These are phyloP conservation scores for Drosophila mettleri DNA, from an alignment of 2,888 invertebrate species.

Conservation along the genomic window DNA sequence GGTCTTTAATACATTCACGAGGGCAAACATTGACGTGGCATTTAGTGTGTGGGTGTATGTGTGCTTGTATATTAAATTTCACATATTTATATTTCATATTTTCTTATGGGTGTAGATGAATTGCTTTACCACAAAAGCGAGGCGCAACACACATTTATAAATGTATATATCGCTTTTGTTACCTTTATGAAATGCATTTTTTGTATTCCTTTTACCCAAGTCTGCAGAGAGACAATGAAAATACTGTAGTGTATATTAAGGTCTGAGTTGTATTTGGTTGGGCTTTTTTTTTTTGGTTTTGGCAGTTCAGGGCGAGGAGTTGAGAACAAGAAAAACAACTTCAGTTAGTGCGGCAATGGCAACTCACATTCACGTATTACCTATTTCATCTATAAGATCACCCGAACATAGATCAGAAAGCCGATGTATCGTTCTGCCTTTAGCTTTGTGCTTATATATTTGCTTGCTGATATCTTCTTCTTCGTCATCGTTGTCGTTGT, in stretches of 20 bases:
- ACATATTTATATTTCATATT: slow-evolving; percentile 2
- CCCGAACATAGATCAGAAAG: slow-evolving; percentile 80
- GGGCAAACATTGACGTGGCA: slow-evolving; percentile 56
- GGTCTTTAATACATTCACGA: slow-evolving; percentile 41
- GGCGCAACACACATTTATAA: slow-evolving; percentile 36
- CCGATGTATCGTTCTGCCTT: slow-evolving; percentile 73
- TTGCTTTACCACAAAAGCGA: slow-evolving; percentile 70
- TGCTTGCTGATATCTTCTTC: slow-evolving; percentile 84
- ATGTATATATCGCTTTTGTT: slow-evolving; percentile 45
- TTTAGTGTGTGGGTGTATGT: slow-evolving; percentile 16
- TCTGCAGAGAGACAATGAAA: slow-evolving; percentile 76
- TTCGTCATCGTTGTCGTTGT: slow-evolving; percentile 82
- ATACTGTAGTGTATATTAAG: slow-evolving; percentile 45
- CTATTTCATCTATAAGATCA: slow-evolving; percentile 83
- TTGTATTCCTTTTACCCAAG: slow-evolving; percentile 59
- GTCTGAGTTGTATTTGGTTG: slow-evolving; percentile 7
- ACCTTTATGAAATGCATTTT: slow-evolving; percentile 71
- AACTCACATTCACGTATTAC: slow-evolving; percentile 84
- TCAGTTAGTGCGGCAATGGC: slow-evolving; percentile 70
- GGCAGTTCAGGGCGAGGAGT: slow-evolving; percentile 25
- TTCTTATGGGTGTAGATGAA: slow-evolving; percentile 40
- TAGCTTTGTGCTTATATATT: slow-evolving; percentile 65
- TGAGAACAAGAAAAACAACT: slow-evolving; percentile 60
- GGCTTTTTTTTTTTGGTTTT: too few relatives aligned
- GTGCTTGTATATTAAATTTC: slow-evolving; percentile 20